Conservation (phyloP, 2,797 vertebrate genomes). For the Oreonectes daqikongensis region DNA sequence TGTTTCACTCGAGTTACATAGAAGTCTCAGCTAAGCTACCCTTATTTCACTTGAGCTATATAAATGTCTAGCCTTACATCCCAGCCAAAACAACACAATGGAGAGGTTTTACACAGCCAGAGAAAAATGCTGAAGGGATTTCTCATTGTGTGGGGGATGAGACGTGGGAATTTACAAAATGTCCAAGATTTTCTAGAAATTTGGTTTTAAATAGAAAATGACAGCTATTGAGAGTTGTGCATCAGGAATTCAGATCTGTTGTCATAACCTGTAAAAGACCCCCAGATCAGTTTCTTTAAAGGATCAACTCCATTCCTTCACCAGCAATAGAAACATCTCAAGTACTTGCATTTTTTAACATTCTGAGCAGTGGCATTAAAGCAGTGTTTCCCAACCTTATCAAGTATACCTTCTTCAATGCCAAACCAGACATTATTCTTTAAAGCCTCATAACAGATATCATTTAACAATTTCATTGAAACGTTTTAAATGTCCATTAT, state of each 20-base stretch:
- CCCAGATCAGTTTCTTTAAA: neutral
- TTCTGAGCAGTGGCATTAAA: neutral
- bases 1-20: conserved; percentile 20
- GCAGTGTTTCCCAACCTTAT: neutral
- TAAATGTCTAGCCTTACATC: conserved; percentile 16
- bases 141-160: conserved; percentile 1
- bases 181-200: conserved; percentile 6
- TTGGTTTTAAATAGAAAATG: neutral
- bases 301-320: conserved; percentile 12
- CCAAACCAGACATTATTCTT: neutral
- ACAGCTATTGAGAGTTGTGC: conserved; percentile 1
- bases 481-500: neutral
- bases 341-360: neutral
- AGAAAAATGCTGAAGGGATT: conserved; percentile 27
- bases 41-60: conserved; percentile 16
- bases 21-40: conserved; percentile 12
- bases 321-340: conserved; percentile 7
- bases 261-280: neutral
- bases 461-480: neutral
- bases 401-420: neutral
- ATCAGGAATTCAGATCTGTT: conserved; percentile 24
- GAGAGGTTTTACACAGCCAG: conserved; percentile 17
- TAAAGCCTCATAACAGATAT: no score
- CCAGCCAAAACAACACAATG: neutral
- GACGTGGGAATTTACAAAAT: conserved; percentile 21